These are phyloP conservation scores for Lasiurus borealis DNA, from an alignment of 2,113 vertebrate genomes.

Conservation along the genomic window DNA sequence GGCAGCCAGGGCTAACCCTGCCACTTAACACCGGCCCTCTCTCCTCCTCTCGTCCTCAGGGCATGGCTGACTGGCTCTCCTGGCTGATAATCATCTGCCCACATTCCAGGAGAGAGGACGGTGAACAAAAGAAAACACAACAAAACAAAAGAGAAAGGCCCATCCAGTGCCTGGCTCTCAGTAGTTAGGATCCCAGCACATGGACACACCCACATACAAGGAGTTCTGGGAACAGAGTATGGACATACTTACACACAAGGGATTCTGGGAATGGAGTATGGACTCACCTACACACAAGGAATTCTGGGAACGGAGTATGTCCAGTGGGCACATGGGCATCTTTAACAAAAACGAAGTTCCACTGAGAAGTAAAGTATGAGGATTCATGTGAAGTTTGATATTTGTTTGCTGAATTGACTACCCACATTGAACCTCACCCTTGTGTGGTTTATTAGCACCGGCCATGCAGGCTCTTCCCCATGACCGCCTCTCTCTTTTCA, in stretches of 20 bases:
- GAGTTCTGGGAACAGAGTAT: too few relatives aligned
- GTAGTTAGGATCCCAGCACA: rapidly evolving
- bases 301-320: neutral
- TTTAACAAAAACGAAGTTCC: neutral
- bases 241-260: neutral
- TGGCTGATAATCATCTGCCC: neutral
- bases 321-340: neutral
- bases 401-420: neutral
- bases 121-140: neutral
- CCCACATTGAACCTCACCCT: neutral
- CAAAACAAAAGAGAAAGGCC: neutral
- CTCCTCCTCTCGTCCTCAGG: neutral
- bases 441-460: neutral
- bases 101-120: neutral
- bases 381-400: neutral
- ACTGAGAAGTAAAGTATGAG: neutral
- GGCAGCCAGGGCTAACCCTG: neutral
- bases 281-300: neutral
- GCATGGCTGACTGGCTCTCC: neutral
- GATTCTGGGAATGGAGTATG: neutral
- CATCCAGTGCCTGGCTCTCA: too few relatives aligned
- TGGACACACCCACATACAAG: too few relatives aligned
- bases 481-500: neutral
- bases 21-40: neutral
- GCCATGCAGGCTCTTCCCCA: neutral